Evolutionary conservation across 2,888 invertebrate species (phyloP).

Genomic region (Hirudinaria manillensis): DNA sequence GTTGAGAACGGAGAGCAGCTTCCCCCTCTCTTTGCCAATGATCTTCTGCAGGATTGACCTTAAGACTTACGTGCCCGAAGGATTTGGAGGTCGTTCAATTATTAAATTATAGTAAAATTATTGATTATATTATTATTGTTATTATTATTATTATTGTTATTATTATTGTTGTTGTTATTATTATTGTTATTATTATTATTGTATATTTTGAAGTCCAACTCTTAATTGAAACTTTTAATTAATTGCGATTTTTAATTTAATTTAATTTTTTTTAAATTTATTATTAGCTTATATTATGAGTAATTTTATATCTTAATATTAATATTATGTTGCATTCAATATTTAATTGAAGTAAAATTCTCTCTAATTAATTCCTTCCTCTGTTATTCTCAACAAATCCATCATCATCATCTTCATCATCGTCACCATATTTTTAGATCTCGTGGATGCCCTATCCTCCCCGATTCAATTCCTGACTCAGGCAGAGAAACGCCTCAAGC

Average conservation of each 20-base stretch:
- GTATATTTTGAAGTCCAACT: too few species aligned
- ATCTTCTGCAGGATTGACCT: conserved; percentile 97
- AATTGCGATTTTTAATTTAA: too few species aligned
- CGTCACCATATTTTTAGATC: conserved; percentile 56
- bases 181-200: not conserved
- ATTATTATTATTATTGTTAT: not conserved
- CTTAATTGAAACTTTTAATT: too few species aligned
- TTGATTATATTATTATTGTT: not conserved
- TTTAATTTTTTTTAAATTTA: too few species aligned
- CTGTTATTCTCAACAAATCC: too few species aligned
- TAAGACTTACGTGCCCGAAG: conserved; percentile 98
- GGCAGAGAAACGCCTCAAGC: conserved; percentile 64
- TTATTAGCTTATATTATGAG: too few species aligned
- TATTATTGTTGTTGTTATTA: not conserved
- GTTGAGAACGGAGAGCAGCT: conserved; percentile 93
- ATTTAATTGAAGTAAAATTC: too few species aligned
- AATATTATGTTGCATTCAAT: too few species aligned
- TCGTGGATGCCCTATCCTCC: conserved; percentile 94
- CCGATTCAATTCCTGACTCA: conserved; percentile 70
- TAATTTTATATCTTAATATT: too few species aligned
- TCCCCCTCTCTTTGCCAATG: conserved; percentile 97
- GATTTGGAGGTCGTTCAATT: conserved; percentile 72
- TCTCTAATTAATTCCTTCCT: too few species aligned
- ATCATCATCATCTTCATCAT: not conserved
- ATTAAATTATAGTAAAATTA: not conserved